Evolutionary conservation across 2,113 vertebrate genomes (phyloP).

Genomic region (Euleptes europaea): DNA sequence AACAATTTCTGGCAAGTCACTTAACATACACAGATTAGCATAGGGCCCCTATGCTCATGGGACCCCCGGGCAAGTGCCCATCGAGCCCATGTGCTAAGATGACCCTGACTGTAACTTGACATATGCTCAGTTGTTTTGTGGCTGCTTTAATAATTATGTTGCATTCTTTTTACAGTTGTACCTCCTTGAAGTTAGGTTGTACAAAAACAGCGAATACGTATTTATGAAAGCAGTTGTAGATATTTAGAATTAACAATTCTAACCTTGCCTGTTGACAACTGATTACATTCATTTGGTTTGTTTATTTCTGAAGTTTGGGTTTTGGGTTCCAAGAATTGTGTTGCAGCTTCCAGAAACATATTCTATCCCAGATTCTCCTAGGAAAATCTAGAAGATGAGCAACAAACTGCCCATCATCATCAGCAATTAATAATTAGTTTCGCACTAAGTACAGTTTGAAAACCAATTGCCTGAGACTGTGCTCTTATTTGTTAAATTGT

Average conservation of each 20-base stretch:
- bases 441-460: constrained; percentile 3
- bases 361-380: neutral
- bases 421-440: constrained; percentile 19
- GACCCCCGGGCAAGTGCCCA: no score
- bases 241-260: neutral
- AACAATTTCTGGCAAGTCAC: no score
- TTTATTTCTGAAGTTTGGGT: neutral
- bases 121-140: neutral
- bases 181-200: neutral
- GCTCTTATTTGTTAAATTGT: constrained; percentile 4
- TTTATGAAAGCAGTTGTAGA: neutral
- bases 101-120: neutral
- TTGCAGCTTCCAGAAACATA: neutral
- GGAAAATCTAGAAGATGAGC: neutral
- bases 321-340: neutral
- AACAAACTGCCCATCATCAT: constrained; percentile 5
- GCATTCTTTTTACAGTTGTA: constrained; percentile 16
- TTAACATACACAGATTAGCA: no score
- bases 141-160: constrained; percentile 23
- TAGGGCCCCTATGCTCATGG: no score
- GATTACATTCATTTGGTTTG: neutral
- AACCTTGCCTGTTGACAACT: neutral
- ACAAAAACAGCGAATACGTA: neutral
- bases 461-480: constrained; percentile 2
- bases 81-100: no score